A percentile compares a stretch with the other conserved stretches of the same genome.
phyloP scores from a whole-genome alignment of 2,888 invertebrate genomes.

The Ecliptopera silaceata region DNA sequence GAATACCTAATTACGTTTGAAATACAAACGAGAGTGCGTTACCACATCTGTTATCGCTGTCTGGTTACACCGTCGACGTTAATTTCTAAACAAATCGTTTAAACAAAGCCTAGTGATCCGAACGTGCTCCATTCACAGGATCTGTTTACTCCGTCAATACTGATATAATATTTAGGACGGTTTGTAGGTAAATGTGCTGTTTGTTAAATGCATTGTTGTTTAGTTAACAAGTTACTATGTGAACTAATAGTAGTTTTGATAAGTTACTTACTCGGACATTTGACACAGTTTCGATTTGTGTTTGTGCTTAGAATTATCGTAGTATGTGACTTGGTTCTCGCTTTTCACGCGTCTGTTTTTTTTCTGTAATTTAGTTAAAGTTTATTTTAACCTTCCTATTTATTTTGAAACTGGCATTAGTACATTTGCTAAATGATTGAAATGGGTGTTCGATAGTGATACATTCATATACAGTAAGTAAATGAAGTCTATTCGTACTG shows the following conservation, averaged over 20 bases:
- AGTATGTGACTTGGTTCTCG: background rate
- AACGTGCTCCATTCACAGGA: constrained; percentile 44
- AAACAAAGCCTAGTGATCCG: constrained; percentile 48
- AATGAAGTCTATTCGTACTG: background rate
- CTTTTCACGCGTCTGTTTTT: background rate
- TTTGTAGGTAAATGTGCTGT: constrained; percentile 14
- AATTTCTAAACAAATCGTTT: constrained; percentile 52
- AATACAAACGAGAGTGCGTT: constrained; percentile 14
- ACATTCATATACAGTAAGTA: background rate
- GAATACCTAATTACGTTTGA: constrained; percentile 13
- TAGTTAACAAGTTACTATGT: constrained; percentile 10
- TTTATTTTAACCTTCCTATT: no score
- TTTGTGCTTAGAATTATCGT: background rate
- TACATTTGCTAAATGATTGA: no score
- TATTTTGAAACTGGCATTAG: no score
- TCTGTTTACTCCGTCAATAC: constrained; percentile 55
- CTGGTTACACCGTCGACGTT: constrained; percentile 41
- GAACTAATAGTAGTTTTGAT: constrained; percentile 10
- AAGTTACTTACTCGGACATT: background rate
- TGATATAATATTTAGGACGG: constrained; percentile 50
- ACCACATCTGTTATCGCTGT: constrained; percentile 29
- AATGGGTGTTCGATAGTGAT: no score
- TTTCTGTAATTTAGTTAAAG: no score
- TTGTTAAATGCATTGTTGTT: constrained; percentile 21
- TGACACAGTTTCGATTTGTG: background rate